A percentile compares a stretch with the other conserved stretches of the same genome.
Conservation (phyloP, 2,888 invertebrate genomes). For the Arrhopalites spinosus region DNA sequence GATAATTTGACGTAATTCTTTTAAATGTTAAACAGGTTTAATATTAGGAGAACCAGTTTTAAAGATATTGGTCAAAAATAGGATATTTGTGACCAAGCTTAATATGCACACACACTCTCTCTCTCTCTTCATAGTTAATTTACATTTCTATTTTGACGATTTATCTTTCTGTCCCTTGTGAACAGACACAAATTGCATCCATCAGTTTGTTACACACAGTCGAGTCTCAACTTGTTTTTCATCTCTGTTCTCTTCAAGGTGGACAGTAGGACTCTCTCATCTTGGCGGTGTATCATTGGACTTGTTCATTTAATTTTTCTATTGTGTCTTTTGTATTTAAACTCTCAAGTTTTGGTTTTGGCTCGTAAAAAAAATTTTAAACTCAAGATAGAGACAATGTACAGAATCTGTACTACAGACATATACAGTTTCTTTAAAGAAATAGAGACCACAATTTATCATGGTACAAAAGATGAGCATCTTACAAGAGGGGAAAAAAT, state of each 20-base stretch:
- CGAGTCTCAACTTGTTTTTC: background rate
- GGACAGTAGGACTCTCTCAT: constrained; percentile 14
- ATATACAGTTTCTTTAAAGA: background rate
- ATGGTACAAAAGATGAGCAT: background rate
- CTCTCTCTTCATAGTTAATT: no score
- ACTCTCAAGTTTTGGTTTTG: no score
- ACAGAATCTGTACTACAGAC: no score
- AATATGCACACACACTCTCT: no score
- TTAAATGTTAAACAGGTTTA: no score
- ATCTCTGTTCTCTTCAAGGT: background rate
- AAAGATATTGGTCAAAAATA: no score
- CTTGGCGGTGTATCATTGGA: no score
- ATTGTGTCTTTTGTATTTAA: no score
- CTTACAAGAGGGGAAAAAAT: background rate
- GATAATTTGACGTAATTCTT: no score
- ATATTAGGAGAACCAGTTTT: no score
- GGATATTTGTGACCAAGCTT: no score
- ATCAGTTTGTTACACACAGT: background rate
- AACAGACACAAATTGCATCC: constrained; percentile 30
- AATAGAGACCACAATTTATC: constrained; percentile 17
- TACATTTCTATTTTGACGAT: constrained; percentile 33
- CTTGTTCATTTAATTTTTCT: background rate
- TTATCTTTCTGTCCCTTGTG: constrained; percentile 26
- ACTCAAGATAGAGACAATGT: no score
- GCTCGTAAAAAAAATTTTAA: background rate